Base-by-base conservation (phyloP, 2,888 invertebrate genomes). In the Drosophila vallismaia region DNA sequence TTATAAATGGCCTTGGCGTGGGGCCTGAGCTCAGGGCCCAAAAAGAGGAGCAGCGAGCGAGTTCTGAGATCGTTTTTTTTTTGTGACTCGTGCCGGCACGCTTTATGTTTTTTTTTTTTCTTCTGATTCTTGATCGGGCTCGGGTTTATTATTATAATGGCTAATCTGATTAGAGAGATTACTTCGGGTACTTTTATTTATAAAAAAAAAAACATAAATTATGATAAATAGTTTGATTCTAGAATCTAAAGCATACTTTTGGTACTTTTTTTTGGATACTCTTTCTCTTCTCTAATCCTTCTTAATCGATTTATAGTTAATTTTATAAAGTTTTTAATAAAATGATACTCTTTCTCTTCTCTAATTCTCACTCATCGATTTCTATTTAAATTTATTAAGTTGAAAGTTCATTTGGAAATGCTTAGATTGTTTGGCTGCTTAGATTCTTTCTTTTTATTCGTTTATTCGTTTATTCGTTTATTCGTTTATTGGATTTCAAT, bases 1-100 rank as follows among this genome's bases (percentile, higher is more conserved):
- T 88, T 88, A 79, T 88, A 88, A 89, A 88, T 88, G 88, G 76
- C 88, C 88, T 88, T 88, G 89, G 80, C 68, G 76, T 19, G 19
- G 19, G 19, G 19, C 19, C 64, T 72, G 33, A 19, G 42, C 40
- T 53, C 40, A 42, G 24, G 53, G 52, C 38, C 36, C 26, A 60
- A 14, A 14, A 52, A 9, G 46, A 26, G 33, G 52, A 7, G 14
- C 29, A 26, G 4, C 8, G 8, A 24, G 19, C 19, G 19, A 19
- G 19, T 19, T 28, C 59, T 31, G 24, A n/a, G 54, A 45, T 54
- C 31, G 26, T 46, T n/a, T 36, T n/a, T 0, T n/a, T n/a, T 42
- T 42, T 19, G 14, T 19, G 40, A 19, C 40, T 42, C 19, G 40
- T 42, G 40, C 40, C 40, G 40, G 19, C 19, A 14, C 3, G 14